Evolutionary conservation across 2,888 invertebrate species (phyloP).

Genomic region (Lasiommata megera): DNA sequence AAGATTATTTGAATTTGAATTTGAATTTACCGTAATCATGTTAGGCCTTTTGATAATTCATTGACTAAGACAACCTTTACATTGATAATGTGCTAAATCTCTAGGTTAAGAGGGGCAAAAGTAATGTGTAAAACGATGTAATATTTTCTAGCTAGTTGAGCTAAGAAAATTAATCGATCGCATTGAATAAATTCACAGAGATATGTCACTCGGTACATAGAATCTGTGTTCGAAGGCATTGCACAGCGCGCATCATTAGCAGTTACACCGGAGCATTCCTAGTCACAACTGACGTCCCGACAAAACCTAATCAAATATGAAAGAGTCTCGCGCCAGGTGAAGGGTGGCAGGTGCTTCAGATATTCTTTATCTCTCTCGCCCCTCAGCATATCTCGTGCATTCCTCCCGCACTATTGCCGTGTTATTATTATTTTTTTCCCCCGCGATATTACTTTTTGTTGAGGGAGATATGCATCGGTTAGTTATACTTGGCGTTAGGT

Average conservation of each 20-base stretch:
- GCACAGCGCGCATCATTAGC: slow-evolving; percentile 17
- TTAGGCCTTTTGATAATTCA: no score
- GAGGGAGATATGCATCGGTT: slow-evolving; percentile 57
- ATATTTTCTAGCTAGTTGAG: no score
- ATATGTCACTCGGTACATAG: no score
- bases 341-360: slow-evolving; percentile 70
- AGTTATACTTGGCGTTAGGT: slow-evolving; percentile 58
- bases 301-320: slow-evolving; percentile 75
- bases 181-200: no score
- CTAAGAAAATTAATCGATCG: no score
- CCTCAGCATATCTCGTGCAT: slow-evolving; percentile 38
- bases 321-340: slow-evolving; percentile 67
- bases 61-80: no score
- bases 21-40: no score
- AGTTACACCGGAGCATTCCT: slow-evolving; percentile 40
- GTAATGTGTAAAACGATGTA: no score
- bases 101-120: no score
- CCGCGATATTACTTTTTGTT: slow-evolving; percentile 57
- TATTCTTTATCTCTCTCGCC: slow-evolving; percentile 54
- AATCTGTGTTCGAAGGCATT: background rate
- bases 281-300: slow-evolving; percentile 61
- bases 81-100: no score
- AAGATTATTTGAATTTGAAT: no score
- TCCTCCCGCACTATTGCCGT: slow-evolving; percentile 45
- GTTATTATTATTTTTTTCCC: slow-evolving; percentile 54